Conservation (phyloP, 1,140 invertebrate genomes). For the Meloidogyne hapla region DNA sequence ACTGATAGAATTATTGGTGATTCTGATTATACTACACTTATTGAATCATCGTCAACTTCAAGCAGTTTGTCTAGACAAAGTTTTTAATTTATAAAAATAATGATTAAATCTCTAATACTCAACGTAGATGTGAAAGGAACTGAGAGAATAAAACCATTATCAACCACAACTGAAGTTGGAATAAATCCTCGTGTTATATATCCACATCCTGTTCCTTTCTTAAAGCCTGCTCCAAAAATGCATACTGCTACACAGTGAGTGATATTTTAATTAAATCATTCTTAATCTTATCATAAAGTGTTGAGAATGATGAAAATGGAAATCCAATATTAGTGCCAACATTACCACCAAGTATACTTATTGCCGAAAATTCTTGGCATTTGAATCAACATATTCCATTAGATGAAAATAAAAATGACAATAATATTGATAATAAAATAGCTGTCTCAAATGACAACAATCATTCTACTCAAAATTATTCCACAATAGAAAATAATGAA, state of each 20-base stretch:
- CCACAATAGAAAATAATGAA: background rate
- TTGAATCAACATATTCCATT: background rate
- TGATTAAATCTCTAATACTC: too few relatives aligned
- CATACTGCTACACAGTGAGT: constrained; percentile 45
- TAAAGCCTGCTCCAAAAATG: constrained; percentile 49
- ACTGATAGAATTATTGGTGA: background rate
- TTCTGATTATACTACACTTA: background rate
- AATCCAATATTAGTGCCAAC: constrained; percentile 39
- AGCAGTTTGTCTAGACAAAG: background rate
- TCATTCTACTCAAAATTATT: background rate
- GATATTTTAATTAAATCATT: background rate
- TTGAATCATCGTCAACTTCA: background rate
- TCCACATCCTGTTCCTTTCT: constrained; percentile 62
- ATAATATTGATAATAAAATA: background rate
- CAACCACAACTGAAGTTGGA: constrained; percentile 34
- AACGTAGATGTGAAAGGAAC: background rate
- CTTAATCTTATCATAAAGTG: too few relatives aligned
- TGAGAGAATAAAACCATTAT: background rate
- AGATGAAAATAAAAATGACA: background rate
- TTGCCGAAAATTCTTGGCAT: constrained; percentile 32
- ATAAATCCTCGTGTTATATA: constrained; percentile 55
- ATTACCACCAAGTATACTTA: constrained; percentile 55
- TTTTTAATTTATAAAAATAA: background rate
- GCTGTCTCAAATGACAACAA: background rate
- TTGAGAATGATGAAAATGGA: constrained; percentile 22